A percentile compares a stretch with the other conserved stretches of the same genome.
phyloP scores from a whole-genome alignment of 2,888 invertebrate genomes.

The Microplitis manilae region DNA sequence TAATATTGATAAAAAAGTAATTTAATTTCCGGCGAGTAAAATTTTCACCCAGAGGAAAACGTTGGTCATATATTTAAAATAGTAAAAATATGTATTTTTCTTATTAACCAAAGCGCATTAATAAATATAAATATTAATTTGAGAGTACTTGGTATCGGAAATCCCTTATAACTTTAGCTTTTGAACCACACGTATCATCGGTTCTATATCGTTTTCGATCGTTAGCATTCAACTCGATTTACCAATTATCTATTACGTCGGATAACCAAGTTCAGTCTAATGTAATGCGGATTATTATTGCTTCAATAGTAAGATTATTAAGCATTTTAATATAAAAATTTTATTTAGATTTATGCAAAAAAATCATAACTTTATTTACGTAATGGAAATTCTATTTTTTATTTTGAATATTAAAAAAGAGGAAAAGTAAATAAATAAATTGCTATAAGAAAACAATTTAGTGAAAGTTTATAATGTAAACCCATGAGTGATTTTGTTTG shows the following conservation, averaged over 20 bases:
- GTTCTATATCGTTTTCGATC: conserved; percentile 23
- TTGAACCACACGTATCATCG: conserved; percentile 8
- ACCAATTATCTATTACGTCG: conserved; percentile 26
- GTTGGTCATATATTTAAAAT: too few species aligned
- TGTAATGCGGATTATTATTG: conserved; percentile 3
- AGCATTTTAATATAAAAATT: not conserved
- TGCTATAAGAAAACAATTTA: not conserved
- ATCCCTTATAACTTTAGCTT: not conserved
- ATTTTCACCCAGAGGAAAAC: too few species aligned
- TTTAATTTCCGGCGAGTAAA: too few species aligned
- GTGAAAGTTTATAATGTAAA: not conserved
- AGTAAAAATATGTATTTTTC: too few species aligned
- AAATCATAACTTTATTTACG: not conserved
- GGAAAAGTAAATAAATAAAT: not conserved
- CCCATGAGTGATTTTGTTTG: not conserved
- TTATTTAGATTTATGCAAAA: not conserved
- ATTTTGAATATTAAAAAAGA: not conserved
- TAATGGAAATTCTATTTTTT: not conserved
- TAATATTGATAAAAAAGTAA: too few species aligned
- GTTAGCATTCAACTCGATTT: conserved; percentile 33
- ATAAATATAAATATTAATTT: not conserved
- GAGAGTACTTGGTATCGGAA: not conserved
- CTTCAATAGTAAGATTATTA: not conserved
- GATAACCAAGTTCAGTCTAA: conserved; percentile 4
- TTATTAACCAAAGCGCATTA: too few species aligned